phyloP scores from a whole-genome alignment of 2,888 invertebrate genomes.

The Abrostola tripartita region DNA sequence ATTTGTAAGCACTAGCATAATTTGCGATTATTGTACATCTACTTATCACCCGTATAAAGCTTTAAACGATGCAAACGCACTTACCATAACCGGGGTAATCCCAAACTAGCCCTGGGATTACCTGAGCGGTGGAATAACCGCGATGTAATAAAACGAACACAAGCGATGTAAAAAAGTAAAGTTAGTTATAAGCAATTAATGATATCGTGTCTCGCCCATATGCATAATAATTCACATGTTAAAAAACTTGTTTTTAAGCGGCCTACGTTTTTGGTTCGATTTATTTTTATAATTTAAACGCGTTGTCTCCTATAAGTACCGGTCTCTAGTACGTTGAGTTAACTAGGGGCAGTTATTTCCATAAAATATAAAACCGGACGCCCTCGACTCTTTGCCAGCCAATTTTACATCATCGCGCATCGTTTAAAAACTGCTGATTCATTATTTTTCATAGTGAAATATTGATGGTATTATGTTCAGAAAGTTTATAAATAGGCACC shows the following conservation, averaged over 20 bases:
- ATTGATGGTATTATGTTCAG: neutral
- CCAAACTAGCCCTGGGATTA: slow-evolving; percentile 12
- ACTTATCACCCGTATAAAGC: slow-evolving; percentile 20
- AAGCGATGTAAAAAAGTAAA: slow-evolving; percentile 11
- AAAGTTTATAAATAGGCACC: neutral
- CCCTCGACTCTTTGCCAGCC: slow-evolving; percentile 9
- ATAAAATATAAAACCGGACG: slow-evolving; percentile 14
- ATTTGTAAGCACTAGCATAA: neutral
- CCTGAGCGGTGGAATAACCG: slow-evolving; percentile 7
- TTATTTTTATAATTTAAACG: slow-evolving; percentile 21
- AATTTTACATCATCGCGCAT: slow-evolving; percentile 1
- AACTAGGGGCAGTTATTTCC: slow-evolving; percentile 9
- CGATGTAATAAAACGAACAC: slow-evolving; percentile 14
- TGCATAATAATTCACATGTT: slow-evolving; percentile 16
- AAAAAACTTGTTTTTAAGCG: slow-evolving; percentile 24
- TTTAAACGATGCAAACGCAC: neutral
- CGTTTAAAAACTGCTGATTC: slow-evolving; percentile 11
- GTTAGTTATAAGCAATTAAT: slow-evolving; percentile 15
- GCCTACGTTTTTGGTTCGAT: slow-evolving; percentile 8
- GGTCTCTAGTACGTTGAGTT: slow-evolving; percentile 10
- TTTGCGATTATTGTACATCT: neutral
- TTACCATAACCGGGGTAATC: slow-evolving; percentile 4
- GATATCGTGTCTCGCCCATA: neutral
- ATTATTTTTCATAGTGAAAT: neutral
- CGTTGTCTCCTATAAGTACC: slow-evolving; percentile 7